Conservation (phyloP, 2,797 vertebrate species). For the Chromobotia macracanthus region DNA sequence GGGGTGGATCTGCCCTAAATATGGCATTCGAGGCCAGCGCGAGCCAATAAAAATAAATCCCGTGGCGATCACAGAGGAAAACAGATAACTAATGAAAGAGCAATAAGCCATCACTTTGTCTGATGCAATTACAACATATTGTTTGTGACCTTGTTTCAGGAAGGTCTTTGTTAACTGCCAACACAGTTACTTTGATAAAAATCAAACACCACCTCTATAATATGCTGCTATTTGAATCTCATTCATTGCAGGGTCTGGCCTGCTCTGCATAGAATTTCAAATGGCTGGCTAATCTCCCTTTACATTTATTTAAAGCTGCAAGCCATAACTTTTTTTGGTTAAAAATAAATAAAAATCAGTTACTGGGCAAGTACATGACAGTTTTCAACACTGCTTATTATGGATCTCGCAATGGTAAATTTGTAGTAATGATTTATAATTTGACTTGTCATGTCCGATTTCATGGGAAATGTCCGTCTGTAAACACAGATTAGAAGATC, state of each 20-base stretch:
- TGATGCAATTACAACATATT: slow-evolving; percentile 42
- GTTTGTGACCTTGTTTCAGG: slow-evolving; percentile 48
- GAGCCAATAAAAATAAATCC: slow-evolving; percentile 45
- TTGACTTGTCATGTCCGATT: too few species aligned
- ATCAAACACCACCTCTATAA: slow-evolving; percentile 42
- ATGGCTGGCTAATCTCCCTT: slow-evolving; percentile 32
- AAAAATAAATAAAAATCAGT: background rate
- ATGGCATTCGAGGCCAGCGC: slow-evolving; percentile 11
- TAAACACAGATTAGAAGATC: too few species aligned
- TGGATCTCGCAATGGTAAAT: too few species aligned
- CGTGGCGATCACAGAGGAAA: slow-evolving; percentile 40
- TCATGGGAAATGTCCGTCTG: too few species aligned
- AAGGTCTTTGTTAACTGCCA: slow-evolving; percentile 47
- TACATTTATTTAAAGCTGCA: background rate
- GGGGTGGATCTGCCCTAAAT: slow-evolving; percentile 35
- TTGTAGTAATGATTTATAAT: too few species aligned
- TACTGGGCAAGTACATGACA: too few species aligned
- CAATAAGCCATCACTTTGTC: slow-evolving; percentile 41
- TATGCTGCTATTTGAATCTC: slow-evolving; percentile 45
- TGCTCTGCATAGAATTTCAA: background rate
- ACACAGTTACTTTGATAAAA: slow-evolving; percentile 26
- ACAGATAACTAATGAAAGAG: slow-evolving; percentile 50
- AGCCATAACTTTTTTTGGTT: background rate
- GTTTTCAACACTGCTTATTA: too few species aligned
- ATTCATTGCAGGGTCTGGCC: slow-evolving; percentile 13